phyloP scores from a whole-genome alignment of 1,140 invertebrate genomes.

The Drosophila busckii region DNA sequence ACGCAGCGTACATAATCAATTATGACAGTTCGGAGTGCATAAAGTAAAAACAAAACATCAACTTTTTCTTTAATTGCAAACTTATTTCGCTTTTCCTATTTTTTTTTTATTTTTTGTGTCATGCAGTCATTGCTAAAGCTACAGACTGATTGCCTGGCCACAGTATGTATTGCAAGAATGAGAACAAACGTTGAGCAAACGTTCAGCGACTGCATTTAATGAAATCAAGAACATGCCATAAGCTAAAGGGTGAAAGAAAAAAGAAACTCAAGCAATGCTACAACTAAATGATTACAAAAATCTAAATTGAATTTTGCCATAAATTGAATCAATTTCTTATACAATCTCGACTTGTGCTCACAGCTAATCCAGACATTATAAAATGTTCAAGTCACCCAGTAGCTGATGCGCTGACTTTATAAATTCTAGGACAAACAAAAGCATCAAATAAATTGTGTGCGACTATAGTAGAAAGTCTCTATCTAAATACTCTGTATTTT shows the following conservation, averaged over 20 bases:
- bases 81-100: too few relatives aligned
- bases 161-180: too few relatives aligned
- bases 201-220: constrained; percentile 57
- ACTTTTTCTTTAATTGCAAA: neutral
- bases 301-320: constrained; percentile 75
- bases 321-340: constrained; percentile 56
- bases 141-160: too few relatives aligned
- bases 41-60: constrained; percentile 29
- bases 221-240: constrained; percentile 55
- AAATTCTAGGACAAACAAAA: constrained; percentile 64
- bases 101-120: too few relatives aligned
- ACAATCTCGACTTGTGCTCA: constrained; percentile 11
- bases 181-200: neutral
- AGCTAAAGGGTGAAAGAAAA: constrained; percentile 26
- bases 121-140: too few relatives aligned
- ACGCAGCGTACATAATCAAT: constrained; percentile 58
- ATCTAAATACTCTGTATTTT: too few relatives aligned
- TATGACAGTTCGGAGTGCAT: constrained; percentile 68
- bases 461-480: constrained; percentile 5
- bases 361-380: constrained; percentile 66
- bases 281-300: constrained; percentile 74
- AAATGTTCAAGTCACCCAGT: constrained; percentile 58
- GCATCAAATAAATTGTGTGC: neutral
- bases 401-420: constrained; percentile 40
- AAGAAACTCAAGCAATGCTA: constrained; percentile 37